Evolutionary conservation across 2,113 vertebrate species (phyloP).

Genomic region (Pheucticus melanocephalus): DNA sequence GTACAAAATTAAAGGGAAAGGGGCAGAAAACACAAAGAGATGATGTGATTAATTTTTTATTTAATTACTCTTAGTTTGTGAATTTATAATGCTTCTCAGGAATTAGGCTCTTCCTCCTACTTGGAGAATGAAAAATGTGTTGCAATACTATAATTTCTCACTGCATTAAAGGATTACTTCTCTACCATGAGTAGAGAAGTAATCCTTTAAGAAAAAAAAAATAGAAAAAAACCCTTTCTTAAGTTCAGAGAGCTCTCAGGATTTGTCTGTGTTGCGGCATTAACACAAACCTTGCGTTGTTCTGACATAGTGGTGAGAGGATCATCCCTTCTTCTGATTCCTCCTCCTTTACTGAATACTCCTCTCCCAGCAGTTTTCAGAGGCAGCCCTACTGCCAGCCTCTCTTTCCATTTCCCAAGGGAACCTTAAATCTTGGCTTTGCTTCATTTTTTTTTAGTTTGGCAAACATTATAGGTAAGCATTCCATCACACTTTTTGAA

Average conservation of each 20-base stretch:
- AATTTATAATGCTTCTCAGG: not conserved
- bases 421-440: not conserved
- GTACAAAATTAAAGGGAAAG: not conserved
- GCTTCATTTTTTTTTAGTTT: not conserved
- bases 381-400: not conserved
- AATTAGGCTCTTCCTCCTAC: not conserved
- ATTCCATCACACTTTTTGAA: not conserved
- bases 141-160: not conserved
- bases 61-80: not conserved
- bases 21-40: not conserved
- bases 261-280: not conserved
- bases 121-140: not conserved
- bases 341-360: not conserved
- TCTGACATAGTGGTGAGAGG: not conserved
- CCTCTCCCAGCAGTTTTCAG: not conserved
- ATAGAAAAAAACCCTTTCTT: not conserved
- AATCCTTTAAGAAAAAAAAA: not conserved
- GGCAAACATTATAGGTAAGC: not conserved
- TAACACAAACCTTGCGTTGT: not conserved
- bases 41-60: rapidly evolving
- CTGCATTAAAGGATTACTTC: not conserved
- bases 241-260: not conserved
- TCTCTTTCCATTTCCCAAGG: not conserved
- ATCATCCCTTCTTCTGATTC: not conserved
- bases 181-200: not conserved